phyloP scores from a whole-genome alignment of 2,113 vertebrate genomes.

The Pipra filicauda region DNA sequence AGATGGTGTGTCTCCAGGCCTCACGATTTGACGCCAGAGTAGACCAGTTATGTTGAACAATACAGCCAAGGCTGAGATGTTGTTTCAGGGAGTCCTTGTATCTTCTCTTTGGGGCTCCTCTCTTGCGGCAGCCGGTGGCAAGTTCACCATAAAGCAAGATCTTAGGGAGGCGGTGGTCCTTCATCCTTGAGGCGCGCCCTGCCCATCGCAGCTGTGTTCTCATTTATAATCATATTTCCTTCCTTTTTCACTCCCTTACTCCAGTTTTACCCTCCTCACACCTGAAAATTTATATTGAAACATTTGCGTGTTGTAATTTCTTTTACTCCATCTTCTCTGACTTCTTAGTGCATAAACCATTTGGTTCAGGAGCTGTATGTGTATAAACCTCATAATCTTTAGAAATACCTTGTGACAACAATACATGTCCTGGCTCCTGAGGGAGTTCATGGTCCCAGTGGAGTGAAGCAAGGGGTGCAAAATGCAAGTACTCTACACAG shows the following conservation, averaged over 20 bases:
- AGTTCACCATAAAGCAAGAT: too few species aligned
- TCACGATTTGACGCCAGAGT: too few species aligned
- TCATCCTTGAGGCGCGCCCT: too few species aligned
- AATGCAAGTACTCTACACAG: neutral
- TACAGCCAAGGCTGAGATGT: too few species aligned
- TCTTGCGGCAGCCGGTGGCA: too few species aligned
- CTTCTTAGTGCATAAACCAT: neutral
- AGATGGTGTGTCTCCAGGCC: too few species aligned
- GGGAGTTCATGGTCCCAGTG: neutral
- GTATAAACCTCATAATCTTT: neutral
- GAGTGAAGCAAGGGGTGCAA: neutral
- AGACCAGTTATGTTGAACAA: too few species aligned
- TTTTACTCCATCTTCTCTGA: neutral
- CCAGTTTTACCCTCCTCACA: neutral
- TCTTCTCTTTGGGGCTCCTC: too few species aligned
- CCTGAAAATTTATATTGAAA: neutral
- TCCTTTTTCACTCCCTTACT: neutral
- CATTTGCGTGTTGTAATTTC: neutral
- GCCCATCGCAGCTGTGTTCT: too few species aligned
- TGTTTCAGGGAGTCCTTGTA: too few species aligned
- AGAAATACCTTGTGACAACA: neutral
- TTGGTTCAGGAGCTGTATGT: neutral
- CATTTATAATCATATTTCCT: neutral
- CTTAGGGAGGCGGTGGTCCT: too few species aligned
- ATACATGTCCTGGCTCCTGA: neutral